Evolutionary conservation across 2,113 vertebrate genomes (phyloP).

Genomic region (Leptocoma aspasia): DNA sequence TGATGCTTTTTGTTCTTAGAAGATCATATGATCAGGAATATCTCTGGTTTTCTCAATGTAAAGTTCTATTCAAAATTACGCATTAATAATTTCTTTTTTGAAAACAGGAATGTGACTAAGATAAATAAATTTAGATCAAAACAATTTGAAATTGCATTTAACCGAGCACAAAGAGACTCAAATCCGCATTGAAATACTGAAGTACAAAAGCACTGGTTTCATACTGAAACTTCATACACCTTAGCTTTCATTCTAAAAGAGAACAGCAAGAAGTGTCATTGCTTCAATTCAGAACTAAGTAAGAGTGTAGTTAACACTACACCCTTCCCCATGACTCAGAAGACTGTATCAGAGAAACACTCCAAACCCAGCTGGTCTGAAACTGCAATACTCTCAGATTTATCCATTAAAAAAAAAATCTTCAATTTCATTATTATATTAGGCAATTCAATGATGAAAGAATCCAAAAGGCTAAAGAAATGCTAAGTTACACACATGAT

Average conservation of each 20-base stretch:
- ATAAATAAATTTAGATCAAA: background rate
- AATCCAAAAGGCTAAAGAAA: background rate
- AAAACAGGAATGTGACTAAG: background rate
- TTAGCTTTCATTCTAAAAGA: background rate
- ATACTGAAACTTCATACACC: rapidly evolving
- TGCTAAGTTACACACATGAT: background rate
- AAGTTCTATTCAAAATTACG: background rate
- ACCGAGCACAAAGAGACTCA: background rate
- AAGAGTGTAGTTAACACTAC: background rate
- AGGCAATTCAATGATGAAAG: background rate
- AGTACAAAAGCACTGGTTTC: background rate
- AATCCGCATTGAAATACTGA: background rate
- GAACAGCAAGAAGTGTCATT: background rate
- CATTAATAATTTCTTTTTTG: background rate
- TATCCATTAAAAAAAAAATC: background rate
- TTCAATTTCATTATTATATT: background rate
- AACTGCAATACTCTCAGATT: background rate
- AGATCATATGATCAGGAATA: background rate
- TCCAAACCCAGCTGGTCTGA: background rate
- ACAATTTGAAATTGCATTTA: background rate
- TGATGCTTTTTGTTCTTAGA: background rate
- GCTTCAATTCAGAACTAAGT: background rate
- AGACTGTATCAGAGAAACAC: background rate
- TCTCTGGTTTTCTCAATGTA: background rate
- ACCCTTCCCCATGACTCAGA: background rate